A percentile compares a stretch with the other conserved stretches of the same genome.
phyloP scores from a whole-genome alignment of 2,888 invertebrate species.

The Ctenicera cuprea region DNA sequence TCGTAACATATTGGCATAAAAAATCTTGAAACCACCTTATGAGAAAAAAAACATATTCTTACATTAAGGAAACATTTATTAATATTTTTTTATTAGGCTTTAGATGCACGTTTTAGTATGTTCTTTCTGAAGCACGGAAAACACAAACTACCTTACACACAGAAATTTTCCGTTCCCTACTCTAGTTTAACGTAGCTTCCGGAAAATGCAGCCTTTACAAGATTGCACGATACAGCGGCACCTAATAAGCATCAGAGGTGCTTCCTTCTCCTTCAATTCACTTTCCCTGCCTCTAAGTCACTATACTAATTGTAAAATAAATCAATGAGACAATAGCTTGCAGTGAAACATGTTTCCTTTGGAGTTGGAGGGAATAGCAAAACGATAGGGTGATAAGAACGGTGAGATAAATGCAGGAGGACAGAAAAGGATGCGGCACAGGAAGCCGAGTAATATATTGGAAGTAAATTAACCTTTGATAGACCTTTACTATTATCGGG shows the following conservation, averaged over 20 bases:
- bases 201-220: slow-evolving; percentile 28
- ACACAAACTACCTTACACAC: neutral
- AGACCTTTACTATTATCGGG: slow-evolving; percentile 57
- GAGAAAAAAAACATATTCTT: too few species aligned
- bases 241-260: slow-evolving; percentile 43
- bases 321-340: slow-evolving; percentile 55
- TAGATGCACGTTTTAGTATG: too few species aligned
- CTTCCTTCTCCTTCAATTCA: slow-evolving; percentile 47
- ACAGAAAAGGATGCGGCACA: slow-evolving; percentile 45
- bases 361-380: slow-evolving; percentile 45
- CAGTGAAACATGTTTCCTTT: slow-evolving; percentile 53
- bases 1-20: too few species aligned
- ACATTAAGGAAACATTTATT: too few species aligned
- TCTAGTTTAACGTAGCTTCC: neutral
- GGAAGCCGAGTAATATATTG: slow-evolving; percentile 58
- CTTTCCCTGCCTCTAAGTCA: slow-evolving; percentile 49
- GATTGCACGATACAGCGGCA: slow-evolving; percentile 26
- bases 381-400: slow-evolving; percentile 45
- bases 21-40: too few species aligned
- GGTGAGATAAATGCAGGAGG: slow-evolving; percentile 36
- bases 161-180: neutral
- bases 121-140: neutral
- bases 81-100: too few species aligned
- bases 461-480: slow-evolving; percentile 62
- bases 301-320: slow-evolving; percentile 55